A percentile compares a stretch with the other conserved stretches of the same genome.
Evolutionary conservation across 2,888 invertebrate species (phyloP).

Genomic region (Harmothoe impar): DNA sequence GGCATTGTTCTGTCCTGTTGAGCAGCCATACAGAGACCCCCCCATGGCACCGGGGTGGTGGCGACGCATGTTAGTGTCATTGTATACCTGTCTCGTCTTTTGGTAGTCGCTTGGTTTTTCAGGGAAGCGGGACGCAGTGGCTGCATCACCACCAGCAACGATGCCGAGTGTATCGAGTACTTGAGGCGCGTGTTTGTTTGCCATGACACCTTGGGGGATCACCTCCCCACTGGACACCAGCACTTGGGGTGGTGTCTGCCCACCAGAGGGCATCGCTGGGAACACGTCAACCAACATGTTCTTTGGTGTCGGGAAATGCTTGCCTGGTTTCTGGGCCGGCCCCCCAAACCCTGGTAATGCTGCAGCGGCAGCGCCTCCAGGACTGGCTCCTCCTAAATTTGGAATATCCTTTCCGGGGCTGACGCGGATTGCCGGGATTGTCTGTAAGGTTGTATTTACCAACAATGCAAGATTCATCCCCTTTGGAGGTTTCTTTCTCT

Average conservation of each 20-base stretch:
- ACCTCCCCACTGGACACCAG: too few species aligned
- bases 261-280: neutral
- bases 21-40: neutral
- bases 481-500: neutral
- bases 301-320: slow-evolving; percentile 35
- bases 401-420: neutral
- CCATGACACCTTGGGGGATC: too few species aligned
- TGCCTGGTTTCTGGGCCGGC: neutral
- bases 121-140: neutral
- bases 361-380: neutral
- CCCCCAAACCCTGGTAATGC: neutral
- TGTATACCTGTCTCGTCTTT: neutral
- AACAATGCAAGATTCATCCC: neutral
- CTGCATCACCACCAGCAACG: neutral
- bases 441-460: neutral
- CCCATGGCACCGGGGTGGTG: slow-evolving; percentile 14
- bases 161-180: neutral
- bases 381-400: neutral
- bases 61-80: slow-evolving; percentile 34
- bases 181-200: too few species aligned
- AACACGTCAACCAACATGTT: slow-evolving; percentile 1
- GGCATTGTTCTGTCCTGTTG: neutral
- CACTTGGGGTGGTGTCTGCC: too few species aligned
- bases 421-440: slow-evolving; percentile 9
- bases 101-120: neutral